phyloP scores from a whole-genome alignment of 92 coral and sea anemone genomes.

The Micromussa lordhowensis region DNA sequence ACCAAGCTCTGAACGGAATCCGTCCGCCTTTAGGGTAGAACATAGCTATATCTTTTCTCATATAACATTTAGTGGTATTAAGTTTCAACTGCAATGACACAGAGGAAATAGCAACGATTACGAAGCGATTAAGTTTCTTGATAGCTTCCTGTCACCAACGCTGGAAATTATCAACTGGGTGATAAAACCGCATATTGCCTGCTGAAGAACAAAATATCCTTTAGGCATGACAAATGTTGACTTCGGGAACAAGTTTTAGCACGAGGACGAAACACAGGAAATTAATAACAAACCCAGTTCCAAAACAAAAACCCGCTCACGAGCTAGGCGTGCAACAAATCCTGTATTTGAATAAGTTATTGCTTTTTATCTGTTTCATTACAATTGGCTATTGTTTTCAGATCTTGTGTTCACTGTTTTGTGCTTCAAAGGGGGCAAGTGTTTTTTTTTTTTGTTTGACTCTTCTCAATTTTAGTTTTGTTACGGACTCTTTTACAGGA shows the following conservation, averaged over 20 bases:
- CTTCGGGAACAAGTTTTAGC: not conserved
- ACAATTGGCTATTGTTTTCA: constrained; percentile 16
- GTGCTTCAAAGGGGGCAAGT: not conserved
- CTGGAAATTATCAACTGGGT: not conserved
- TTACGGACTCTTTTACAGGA: not conserved
- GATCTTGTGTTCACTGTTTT: constrained; percentile 2
- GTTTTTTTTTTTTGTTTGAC: not conserved
- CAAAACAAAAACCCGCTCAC: constrained; percentile 10
- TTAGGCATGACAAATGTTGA: not conserved
- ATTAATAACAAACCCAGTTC: not conserved
- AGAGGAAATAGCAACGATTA: constrained; percentile 36
- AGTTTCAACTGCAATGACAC: constrained; percentile 14
- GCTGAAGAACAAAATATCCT: constrained; percentile 1
- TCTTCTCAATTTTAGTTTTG: not conserved
- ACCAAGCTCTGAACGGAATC: not conserved
- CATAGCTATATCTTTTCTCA: constrained; percentile 2
- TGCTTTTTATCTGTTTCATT: not conserved
- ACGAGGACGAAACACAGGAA: not conserved
- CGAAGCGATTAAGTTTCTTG: constrained; percentile 13
- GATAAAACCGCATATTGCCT: constrained; percentile 3
- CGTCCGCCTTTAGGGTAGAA: not conserved
- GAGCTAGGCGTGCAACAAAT: constrained; percentile 17
- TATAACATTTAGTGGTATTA: not conserved
- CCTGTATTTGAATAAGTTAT: constrained; percentile 1
- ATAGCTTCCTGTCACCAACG: constrained; percentile 30